phyloP scores from a whole-genome alignment of 2,888 invertebrate genomes.

The Harpalus rufipes region DNA sequence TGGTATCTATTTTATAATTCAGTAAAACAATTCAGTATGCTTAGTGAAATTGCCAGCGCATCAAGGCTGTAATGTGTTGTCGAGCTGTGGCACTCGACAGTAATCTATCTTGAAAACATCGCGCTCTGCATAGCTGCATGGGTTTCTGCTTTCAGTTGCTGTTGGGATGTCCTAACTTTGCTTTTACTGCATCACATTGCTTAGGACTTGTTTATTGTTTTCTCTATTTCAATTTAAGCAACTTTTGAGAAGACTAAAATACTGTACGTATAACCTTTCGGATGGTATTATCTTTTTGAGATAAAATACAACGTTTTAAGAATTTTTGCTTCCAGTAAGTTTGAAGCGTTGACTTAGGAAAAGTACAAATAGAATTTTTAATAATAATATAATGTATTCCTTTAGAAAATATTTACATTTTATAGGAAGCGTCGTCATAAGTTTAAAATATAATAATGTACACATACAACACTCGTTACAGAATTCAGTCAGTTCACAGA shows the following conservation, averaged over 20 bases:
- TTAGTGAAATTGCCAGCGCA: constrained; percentile 55
- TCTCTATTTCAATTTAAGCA: constrained; percentile 4
- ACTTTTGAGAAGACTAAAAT: background rate
- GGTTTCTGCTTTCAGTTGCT: background rate
- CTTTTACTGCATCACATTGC: constrained; percentile 15
- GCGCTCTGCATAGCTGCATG: background rate
- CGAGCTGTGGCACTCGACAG: constrained; percentile 33
- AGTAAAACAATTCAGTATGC: constrained; percentile 56
- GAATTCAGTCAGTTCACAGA: too few relatives aligned
- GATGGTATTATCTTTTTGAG: background rate
- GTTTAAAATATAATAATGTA: too few relatives aligned
- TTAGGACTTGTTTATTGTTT: constrained; percentile 18
- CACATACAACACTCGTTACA: too few relatives aligned
- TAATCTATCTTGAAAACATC: constrained; percentile 59
- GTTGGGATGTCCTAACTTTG: constrained; percentile 1
- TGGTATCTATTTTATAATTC: constrained; percentile 59
- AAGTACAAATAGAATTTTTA: too few relatives aligned
- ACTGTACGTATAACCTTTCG: background rate
- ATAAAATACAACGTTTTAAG: background rate
- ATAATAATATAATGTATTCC: too few relatives aligned
- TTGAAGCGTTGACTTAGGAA: too few relatives aligned
- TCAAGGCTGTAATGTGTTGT: constrained; percentile 55
- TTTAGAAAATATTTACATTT: too few relatives aligned
- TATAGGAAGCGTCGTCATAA: too few relatives aligned
- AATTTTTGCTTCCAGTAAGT: too few relatives aligned